phyloP scores from a whole-genome alignment of 92 coral and sea anemone species.

The Meandrina meandrites region DNA sequence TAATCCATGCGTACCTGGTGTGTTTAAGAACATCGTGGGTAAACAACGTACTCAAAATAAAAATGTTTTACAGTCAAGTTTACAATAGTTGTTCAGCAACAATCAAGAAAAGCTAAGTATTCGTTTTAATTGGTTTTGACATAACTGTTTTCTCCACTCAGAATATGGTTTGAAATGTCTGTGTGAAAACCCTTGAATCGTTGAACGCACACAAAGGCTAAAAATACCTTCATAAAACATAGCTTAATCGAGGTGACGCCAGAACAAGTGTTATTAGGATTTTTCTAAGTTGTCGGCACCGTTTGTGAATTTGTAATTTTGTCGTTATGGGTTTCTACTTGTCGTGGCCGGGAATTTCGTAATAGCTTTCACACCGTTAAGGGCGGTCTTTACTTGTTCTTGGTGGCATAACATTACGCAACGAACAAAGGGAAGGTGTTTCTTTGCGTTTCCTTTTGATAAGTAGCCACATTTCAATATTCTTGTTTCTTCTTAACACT shows the following conservation, averaged over 20 bases:
- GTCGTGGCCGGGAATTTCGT: not conserved
- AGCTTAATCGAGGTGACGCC: conserved; percentile 38
- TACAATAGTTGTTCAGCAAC: conserved; percentile 14
- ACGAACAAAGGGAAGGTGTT: not conserved
- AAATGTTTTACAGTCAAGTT: not conserved
- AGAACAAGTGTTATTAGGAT: conserved; percentile 11
- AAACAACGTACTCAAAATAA: conserved; percentile 3
- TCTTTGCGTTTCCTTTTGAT: not conserved
- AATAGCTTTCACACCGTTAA: conserved; percentile 17
- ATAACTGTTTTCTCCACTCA: not conserved
- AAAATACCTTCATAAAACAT: conserved; percentile 20
- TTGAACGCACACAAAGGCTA: conserved; percentile 26
- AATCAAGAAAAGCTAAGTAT: conserved; percentile 10
- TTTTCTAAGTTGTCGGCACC: conserved; percentile 32
- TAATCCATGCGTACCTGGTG: not conserved
- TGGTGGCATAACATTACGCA: conserved; percentile 3
- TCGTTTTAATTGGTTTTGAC: not conserved
- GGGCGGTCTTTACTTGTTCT: conserved; percentile 14
- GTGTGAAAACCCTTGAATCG: conserved; percentile 13
- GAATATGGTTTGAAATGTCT: not conserved
- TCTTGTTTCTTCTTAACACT: not conserved
- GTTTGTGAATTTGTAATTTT: conserved; percentile 43
- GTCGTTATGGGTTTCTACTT: conserved; percentile 20
- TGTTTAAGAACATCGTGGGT: not conserved
- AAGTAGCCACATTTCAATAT: not conserved